phyloP scores from a whole-genome alignment of 2,888 invertebrate species.

The Leptothorax acervorum region DNA sequence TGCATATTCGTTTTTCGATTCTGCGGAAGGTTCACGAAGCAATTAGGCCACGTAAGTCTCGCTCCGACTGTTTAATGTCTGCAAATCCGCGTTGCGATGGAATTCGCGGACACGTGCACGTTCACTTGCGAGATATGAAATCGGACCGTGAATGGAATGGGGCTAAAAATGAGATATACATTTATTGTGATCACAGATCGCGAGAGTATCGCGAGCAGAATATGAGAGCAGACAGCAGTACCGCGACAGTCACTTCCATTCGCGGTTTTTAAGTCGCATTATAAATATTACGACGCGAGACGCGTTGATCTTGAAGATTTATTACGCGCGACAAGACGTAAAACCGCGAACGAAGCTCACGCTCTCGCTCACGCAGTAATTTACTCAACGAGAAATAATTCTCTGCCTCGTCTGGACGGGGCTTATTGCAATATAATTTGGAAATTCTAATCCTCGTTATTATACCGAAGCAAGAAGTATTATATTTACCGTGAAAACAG shows the following conservation, averaged over 20 bases:
- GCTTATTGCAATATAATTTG: slow-evolving; percentile 4
- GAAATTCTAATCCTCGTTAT: slow-evolving; percentile 35
- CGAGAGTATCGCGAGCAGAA: neutral
- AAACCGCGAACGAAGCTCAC: neutral
- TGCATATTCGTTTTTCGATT: slow-evolving; percentile 23
- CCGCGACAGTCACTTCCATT: neutral
- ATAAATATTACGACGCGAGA: slow-evolving; percentile 13
- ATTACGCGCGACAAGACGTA: slow-evolving; percentile 9
- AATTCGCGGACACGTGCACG: slow-evolving; percentile 11
- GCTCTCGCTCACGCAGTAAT: slow-evolving; percentile 14
- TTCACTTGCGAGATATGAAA: neutral
- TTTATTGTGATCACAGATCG: slow-evolving; percentile 13
- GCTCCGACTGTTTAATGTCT: slow-evolving; percentile 19
- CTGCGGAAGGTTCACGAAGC: slow-evolving; percentile 18
- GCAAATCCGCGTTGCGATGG: neutral
- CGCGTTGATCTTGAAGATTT: slow-evolving; percentile 19
- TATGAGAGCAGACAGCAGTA: neutral
- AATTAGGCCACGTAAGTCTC: slow-evolving; percentile 25
- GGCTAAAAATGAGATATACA: slow-evolving; percentile 4
- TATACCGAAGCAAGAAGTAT: slow-evolving; percentile 7
- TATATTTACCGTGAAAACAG: slow-evolving; percentile 46
- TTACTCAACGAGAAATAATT: slow-evolving; percentile 2
- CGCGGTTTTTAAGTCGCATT: slow-evolving; percentile 8
- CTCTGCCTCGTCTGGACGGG: neutral
- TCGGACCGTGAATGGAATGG: slow-evolving; percentile 6